Conservation (phyloP, 1,140 invertebrate genomes). For the Argopecten irradians region DNA sequence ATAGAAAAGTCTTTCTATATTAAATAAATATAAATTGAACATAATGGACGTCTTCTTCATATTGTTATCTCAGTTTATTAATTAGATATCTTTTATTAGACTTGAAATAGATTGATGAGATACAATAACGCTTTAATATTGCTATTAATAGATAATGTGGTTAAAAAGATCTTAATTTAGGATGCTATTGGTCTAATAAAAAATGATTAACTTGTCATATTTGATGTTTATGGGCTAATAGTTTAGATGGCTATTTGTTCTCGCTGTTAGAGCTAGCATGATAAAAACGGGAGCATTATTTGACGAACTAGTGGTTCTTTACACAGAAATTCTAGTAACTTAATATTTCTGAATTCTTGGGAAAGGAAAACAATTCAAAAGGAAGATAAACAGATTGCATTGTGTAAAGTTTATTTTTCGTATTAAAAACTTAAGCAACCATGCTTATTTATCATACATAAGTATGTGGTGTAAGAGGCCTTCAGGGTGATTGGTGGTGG, state of each 20-base stretch:
- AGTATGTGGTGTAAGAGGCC: neutral
- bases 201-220: too few relatives aligned
- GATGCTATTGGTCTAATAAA: too few relatives aligned
- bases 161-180: too few relatives aligned
- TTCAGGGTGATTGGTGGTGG: neutral
- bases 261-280: too few relatives aligned
- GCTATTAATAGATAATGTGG: too few relatives aligned
- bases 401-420: neutral
- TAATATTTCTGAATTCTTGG: neutral
- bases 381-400: neutral
- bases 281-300: neutral
- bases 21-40: too few relatives aligned
- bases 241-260: neutral
- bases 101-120: neutral
- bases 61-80: too few relatives aligned
- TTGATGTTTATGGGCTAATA: too few relatives aligned
- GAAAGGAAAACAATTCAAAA: neutral
- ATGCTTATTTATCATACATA: neutral
- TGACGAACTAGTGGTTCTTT: neutral
- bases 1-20: too few relatives aligned
- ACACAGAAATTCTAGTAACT: neutral
- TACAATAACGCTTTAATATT: too few relatives aligned
- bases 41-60: too few relatives aligned
- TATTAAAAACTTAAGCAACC: conserved; percentile 18
- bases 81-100: too few relatives aligned